Evolutionary conservation across 2,113 vertebrate species (phyloP).

Genomic region (Gymnogyps californianus): DNA sequence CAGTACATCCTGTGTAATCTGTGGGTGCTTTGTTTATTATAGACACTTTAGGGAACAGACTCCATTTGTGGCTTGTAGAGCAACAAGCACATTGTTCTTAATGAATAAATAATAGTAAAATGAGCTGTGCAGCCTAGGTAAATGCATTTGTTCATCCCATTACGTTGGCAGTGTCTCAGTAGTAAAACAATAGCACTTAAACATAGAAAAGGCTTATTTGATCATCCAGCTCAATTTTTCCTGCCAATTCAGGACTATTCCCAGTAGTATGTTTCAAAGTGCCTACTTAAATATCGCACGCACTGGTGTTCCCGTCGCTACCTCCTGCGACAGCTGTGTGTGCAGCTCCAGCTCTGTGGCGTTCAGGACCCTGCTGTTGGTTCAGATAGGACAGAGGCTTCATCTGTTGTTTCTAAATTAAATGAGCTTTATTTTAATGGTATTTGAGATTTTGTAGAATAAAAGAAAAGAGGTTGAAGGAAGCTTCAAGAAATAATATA

Average conservation of each 20-base stretch:
- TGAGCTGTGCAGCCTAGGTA: not conserved
- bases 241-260: not conserved
- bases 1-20: not conserved
- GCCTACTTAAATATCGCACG: not conserved
- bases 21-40: not conserved
- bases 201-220: not conserved
- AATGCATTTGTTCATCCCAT: not conserved
- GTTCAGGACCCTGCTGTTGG: not conserved
- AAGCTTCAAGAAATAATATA: not conserved
- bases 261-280: not conserved
- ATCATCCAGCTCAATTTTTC: not conserved
- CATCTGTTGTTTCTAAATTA: not conserved
- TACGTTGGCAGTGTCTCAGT: not conserved
- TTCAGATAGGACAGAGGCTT: not conserved
- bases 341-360: not conserved
- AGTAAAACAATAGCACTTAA: not conserved
- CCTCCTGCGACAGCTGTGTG: not conserved
- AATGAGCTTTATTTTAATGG: not conserved
- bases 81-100: not conserved
- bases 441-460: not conserved
- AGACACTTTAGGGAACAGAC: not conserved
- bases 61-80: slow-evolving; percentile 17
- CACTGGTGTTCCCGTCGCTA: not conserved
- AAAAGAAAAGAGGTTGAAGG: not conserved
- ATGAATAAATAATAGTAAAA: slow-evolving; percentile 52